Percentiles rank a stretch among this genome's conserved stretches.
These are phyloP conservation scores for Shinisaurus crocodilurus DNA, from an alignment of 2,113 vertebrate genomes.

Conservation along the genomic window DNA sequence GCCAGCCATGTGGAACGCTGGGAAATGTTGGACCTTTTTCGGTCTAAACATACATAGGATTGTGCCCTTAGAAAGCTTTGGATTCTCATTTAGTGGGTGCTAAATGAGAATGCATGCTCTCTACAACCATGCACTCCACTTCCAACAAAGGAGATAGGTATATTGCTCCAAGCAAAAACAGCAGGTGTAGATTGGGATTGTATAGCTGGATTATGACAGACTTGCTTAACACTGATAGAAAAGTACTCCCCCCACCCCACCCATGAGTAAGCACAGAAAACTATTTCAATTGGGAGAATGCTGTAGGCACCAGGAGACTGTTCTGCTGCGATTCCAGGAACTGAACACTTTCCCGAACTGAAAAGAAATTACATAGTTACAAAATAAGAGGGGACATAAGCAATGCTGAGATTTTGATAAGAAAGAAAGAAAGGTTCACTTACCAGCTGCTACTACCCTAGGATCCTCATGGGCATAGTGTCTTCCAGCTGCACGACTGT, in stretches of 20 bases:
- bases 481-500: constrained; percentile 82
- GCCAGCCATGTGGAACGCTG: too few relatives aligned
- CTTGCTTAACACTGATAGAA: background rate
- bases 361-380: constrained; percentile 54
- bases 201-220: background rate
- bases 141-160: background rate
- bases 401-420: background rate
- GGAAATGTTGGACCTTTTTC: too few relatives aligned
- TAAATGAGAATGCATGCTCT: too few relatives aligned
- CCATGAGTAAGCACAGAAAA: background rate
- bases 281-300: constrained; percentile 87
- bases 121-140: background rate
- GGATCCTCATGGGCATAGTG: constrained; percentile 86
- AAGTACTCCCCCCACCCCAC: background rate
- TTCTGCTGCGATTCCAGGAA: constrained; percentile 87
- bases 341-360: constrained; percentile 85
- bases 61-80: background rate
- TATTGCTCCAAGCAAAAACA: background rate
- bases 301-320: constrained; percentile 82
- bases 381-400: constrained; percentile 19
- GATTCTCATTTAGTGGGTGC: background rate
- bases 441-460: constrained; percentile 91
- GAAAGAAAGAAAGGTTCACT: constrained; percentile 46
- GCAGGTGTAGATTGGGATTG: background rate
- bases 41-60: too few relatives aligned